Conservation (phyloP, 2,113 vertebrate genomes). For the Corythaeola cristata region DNA sequence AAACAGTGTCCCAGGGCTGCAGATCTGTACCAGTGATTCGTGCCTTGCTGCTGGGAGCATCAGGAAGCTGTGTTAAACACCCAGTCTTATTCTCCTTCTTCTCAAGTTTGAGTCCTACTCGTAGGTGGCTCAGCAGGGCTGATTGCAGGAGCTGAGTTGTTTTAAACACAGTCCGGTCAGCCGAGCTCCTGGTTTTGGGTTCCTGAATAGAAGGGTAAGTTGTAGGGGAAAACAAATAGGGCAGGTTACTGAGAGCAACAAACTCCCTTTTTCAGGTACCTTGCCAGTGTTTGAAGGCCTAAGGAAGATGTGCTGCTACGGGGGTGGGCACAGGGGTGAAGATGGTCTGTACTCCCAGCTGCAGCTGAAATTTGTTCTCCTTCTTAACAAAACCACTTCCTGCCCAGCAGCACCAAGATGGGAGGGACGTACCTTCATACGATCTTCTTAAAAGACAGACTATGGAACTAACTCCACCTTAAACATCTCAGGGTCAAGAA, state of each 20-base stretch:
- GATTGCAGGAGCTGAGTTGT: neutral
- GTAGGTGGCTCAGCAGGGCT: neutral
- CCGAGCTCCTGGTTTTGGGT: neutral
- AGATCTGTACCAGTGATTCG: neutral
- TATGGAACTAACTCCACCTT: neutral
- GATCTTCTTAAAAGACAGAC: neutral
- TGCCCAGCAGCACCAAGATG: neutral
- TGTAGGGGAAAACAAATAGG: neutral
- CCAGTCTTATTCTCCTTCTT: neutral
- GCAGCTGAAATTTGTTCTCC: no score
- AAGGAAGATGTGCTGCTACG: rapidly evolving
- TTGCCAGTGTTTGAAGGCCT: rapidly evolving
- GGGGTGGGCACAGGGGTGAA: neutral
- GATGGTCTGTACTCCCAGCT: neutral
- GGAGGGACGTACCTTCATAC: neutral
- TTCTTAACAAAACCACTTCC: neutral
- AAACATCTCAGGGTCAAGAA: neutral
- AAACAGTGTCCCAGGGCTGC: neutral
- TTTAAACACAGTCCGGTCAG: neutral
- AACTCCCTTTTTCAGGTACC: neutral
- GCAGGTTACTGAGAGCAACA: neutral
- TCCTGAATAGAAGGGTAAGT: neutral
- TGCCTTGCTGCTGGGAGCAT: neutral
- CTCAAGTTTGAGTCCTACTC: neutral
- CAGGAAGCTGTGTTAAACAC: neutral